Base-by-base conservation (phyloP, 2,797 vertebrate species). In the Oreochromis grahami region DNA sequence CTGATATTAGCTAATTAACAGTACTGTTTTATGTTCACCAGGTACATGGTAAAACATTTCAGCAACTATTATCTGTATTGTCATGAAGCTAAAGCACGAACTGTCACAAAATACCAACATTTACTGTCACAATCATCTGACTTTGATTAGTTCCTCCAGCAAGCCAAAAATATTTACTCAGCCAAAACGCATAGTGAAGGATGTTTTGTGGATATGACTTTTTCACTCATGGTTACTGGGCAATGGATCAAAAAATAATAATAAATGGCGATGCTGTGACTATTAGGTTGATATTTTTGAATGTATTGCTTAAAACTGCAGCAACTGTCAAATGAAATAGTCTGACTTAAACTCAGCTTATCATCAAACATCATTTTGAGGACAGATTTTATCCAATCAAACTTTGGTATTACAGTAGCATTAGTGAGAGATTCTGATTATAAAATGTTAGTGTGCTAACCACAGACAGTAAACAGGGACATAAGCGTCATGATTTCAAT, bases 191-290 rank as follows among this genome's bases (percentile, higher is more conserved):
- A 48, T 6, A 48, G 26, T n/a, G 15, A 24, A 72, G 38, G 24
- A 48, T 48, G 68, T 12, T 48, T 29, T 72, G 15, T 2, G 4
- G 41, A 45, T 70, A 0, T 43, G 21, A 26, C 19, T 38, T 63
- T 63, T 36, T 63, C 60, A 63, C 34, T 63, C 5, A 70, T 17
- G 65, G 65, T 70, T 70, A 1, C 14, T 24, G 15, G 43, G 41
- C 2, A 29, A 72, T 45, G 24, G 41, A 29, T 48, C 0, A 26
- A 29, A 29, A 15, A 15, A n/a, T n/a, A n/a, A n/a, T n/a, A n/a
- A n/a, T n/a, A 7, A 29, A 72, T 12, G 68, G 2, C 4, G 17
- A 45, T 29, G 8, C 14, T 45, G 0, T 45, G 41, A 70, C 8
- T 45, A 7, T 45, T 72, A 72, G 0, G 41, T 45, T 48, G 68